phyloP scores from a whole-genome alignment of 2,888 invertebrate genomes.

The Lumbricus terrestris region DNA sequence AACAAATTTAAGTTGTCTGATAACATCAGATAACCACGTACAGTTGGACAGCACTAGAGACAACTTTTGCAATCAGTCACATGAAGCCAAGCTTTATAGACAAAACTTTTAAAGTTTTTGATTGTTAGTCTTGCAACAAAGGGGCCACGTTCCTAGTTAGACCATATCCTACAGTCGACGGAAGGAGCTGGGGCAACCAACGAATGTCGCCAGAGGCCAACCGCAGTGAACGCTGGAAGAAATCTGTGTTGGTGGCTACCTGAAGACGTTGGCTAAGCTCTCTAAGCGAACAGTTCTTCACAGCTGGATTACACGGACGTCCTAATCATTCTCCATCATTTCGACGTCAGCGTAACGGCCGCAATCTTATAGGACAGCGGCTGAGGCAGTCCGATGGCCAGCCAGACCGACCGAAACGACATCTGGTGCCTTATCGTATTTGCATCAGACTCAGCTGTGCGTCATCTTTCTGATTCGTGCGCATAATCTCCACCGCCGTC shows the following conservation, averaged over 20 bases:
- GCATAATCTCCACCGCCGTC: neutral
- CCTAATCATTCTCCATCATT: conserved; percentile 3
- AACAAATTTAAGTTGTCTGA: neutral
- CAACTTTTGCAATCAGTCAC: too few species aligned
- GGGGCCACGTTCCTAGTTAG: neutral
- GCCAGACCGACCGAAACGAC: conserved; percentile 3
- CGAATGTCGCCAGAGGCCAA: neutral
- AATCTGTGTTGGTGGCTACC: neutral
- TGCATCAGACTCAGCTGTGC: conserved; percentile 3
- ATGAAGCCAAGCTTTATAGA: too few species aligned
- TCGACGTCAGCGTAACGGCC: neutral
- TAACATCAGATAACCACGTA: neutral
- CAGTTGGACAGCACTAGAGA: neutral
- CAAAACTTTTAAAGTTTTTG: neutral
- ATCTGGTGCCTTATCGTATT: conserved; percentile 3
- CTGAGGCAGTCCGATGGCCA: neutral
- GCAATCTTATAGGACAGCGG: neutral
- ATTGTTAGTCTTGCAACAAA: neutral
- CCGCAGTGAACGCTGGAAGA: neutral
- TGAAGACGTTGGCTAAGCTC: neutral
- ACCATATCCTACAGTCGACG: neutral
- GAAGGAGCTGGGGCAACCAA: neutral
- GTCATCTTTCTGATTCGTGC: neutral
- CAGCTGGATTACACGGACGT: conserved; percentile 3
- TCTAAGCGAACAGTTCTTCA: neutral